These are phyloP conservation scores for Drosophila tsacasi DNA, from an alignment of 1,140 invertebrate genomes.

Conservation along the genomic window DNA sequence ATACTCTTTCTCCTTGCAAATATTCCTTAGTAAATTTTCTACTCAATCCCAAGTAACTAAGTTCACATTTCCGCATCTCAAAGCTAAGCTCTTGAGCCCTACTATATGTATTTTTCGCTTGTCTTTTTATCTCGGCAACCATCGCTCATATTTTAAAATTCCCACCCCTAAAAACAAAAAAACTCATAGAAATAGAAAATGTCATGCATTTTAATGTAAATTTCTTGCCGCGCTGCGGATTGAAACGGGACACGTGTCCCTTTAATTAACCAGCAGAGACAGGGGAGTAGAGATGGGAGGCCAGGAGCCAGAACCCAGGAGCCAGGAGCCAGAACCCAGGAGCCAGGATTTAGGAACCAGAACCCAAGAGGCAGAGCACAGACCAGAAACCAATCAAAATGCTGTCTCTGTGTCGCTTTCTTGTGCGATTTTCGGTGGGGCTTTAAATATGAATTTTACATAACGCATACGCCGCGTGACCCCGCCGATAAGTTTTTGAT, in stretches of 20 bases:
- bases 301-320: not conserved
- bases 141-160: conserved; percentile 28
- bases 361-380: not conserved
- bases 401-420: conserved; percentile 10
- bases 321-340: not conserved
- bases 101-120: not conserved
- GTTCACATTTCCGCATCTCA: not conserved
- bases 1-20: no score
- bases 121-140: not conserved
- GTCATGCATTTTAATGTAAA: conserved; percentile 46
- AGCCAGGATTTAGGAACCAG: not conserved
- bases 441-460: conserved; percentile 43
- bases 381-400: conserved; percentile 42
- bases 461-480: conserved; percentile 67
- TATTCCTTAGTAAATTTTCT: not conserved
- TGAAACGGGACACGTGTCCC: conserved; percentile 28
- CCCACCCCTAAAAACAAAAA: not conserved
- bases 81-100: not conserved
- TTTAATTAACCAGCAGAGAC: conserved; percentile 32
- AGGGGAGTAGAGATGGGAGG: not conserved
- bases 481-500: conserved; percentile 66
- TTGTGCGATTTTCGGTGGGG: conserved; percentile 23
- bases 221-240: conserved; percentile 11
- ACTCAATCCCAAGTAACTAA: not conserved
- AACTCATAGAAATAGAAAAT: conserved; percentile 33